Conservation (phyloP, 2,888 invertebrate genomes). For the Tipula vernalis region DNA sequence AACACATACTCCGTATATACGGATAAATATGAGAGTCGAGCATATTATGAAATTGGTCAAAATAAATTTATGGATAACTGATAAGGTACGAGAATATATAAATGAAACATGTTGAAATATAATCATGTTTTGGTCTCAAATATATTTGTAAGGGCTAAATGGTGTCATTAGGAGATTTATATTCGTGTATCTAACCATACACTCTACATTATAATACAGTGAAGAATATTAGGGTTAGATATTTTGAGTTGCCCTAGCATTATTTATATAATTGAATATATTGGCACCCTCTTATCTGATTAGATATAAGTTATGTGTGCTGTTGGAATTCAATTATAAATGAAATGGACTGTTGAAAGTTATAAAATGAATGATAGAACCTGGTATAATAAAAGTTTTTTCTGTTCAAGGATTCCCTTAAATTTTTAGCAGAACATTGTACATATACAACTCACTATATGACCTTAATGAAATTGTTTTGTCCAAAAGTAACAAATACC, state of each 20-base stretch:
- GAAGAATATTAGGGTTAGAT: neutral
- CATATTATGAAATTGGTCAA: neutral
- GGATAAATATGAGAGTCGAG: neutral
- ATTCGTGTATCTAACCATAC: neutral
- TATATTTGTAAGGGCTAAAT: neutral
- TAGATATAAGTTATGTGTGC: neutral
- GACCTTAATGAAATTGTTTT: too few relatives aligned
- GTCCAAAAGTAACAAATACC: too few relatives aligned
- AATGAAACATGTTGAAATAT: neutral
- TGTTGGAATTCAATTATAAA: neutral
- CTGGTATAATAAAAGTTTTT: too few relatives aligned
- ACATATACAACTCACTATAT: too few relatives aligned
- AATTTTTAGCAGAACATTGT: too few relatives aligned
- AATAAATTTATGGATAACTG: neutral
- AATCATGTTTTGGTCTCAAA: neutral
- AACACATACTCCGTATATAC: neutral
- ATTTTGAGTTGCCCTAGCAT: neutral
- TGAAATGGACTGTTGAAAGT: neutral
- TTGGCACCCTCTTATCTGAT: neutral
- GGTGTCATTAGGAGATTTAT: conserved; percentile 4
- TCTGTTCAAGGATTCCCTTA: too few relatives aligned
- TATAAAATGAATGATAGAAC: neutral
- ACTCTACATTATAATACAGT: neutral
- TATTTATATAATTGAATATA: neutral
- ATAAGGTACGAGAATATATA: neutral